Base-by-base conservation (phyloP, 2,888 invertebrate genomes). In the Proisotoma minuta region DNA sequence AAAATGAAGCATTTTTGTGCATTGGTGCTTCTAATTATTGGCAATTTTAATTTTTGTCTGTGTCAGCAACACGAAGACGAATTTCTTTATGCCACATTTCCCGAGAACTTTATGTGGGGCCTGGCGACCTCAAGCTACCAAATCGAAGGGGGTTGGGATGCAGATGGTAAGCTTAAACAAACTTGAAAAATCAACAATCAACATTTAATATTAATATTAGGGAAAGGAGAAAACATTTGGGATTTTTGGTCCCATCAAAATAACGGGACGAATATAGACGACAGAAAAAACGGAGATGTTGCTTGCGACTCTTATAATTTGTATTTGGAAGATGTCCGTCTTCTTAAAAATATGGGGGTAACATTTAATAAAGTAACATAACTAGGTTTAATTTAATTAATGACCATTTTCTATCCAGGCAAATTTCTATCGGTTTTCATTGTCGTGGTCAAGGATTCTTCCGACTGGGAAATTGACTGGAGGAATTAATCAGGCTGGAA, bases 401-500 rank as follows among this genome's bases (percentile, higher is more conserved):
- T 49, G 12, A n/a, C 5, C 15, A 12, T 24, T 50, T 22, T 20
- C 5, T 43, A 12, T 50, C 5, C n/a, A 68, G 68, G 68, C 63
- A 10, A 47, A 68, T 24, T 67, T 60, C 39, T 67, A 65, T 56
- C 57, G 81, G 34, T 79, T 81, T 68, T 80, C 79, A 2, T 74
- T 81, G 49, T 75, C 78, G 8, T 81, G 81, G 81, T 72, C 78
- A 2, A 74, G 81, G 18, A 73, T 81, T n/a, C 68, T 80, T 49
- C 78, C 79, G 0, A 75, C 76, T 57, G 79, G 76, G 34, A 61
- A 56, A 3, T 24, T 52, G 3, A 60, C 24, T n/a, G 56, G 27
- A 2, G 47, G 43, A 20, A 51, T 89, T 22, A 92, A 88, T 75
- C 78, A 81, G 43, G 81, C 82, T 1, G 92, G 89, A 20, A 80